Base-by-base conservation (phyloP, 92 coral and sea anemone genomes). In the Porites evermanni region DNA sequence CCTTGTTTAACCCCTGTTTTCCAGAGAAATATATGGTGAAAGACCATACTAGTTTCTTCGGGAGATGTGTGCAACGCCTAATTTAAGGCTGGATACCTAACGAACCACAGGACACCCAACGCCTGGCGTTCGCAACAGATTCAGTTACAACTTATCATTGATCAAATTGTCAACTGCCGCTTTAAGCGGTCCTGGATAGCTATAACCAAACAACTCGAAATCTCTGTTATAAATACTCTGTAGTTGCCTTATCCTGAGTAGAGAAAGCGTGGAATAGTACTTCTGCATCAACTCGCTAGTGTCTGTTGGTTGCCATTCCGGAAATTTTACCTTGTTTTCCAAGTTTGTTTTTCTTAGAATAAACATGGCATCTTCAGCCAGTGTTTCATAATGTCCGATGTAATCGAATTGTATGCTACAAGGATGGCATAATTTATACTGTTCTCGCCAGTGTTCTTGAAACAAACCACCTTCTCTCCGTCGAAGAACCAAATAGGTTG, bases 361-460 rank as follows among this genome's bases (percentile, higher is more conserved):
- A 26, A 24, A 70, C 6, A 8, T 53, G 0, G 85, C 85, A 2
- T 81, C 85, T 8, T 81, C 77, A 29, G 16, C 13, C 16, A 81
- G 68, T 32, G 85, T 81, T 81, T 81, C 85, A 44, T 81, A 81
- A 70, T 81, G 85, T 53, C 85, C 85, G 38, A 81, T 54, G 23
- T 18, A 69, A 71, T 81, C 85, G 18, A 53, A 81, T n/a, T 81
- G 77, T 59, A 81, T 7, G 12, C 44, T 56, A 18, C 85, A 81
- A 7, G 85, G 85, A 29, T 69, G 47, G 56, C 85, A 81, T 21
- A 81, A 47, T 4, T 81, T 71, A n/a, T 81, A 12, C 44, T 81
- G 85, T 47, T 81, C 76, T 4, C 85, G 85, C 85, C 85, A 81
- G 58, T 81, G 85, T 32, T 54, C 85, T 81, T 81, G 68, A 29